These are phyloP conservation scores for Gobionotothen gibberifrons DNA, from an alignment of 2,797 vertebrate species.

Conservation along the genomic window DNA sequence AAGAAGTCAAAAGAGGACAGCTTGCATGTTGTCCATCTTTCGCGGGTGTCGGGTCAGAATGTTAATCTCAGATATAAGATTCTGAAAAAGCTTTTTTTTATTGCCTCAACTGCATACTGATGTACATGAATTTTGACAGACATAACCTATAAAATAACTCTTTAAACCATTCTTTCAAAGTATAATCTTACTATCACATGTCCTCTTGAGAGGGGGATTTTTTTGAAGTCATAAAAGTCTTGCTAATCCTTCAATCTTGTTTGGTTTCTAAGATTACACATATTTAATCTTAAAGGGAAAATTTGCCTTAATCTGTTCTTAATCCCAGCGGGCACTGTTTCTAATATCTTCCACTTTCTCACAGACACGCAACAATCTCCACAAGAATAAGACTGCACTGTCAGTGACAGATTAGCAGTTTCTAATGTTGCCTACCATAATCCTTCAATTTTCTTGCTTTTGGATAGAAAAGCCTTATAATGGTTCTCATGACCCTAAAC, in stretches of 20 bases:
- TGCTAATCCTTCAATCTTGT: conserved; percentile 64
- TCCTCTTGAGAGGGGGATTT: conserved; percentile 56
- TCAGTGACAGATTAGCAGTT: conserved; percentile 51
- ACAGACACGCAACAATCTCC: conserved; percentile 39
- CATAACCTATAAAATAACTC: conserved; percentile 17
- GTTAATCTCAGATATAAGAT: background rate
- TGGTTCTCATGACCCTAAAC: conserved; percentile 50
- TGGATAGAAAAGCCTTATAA: conserved; percentile 33
- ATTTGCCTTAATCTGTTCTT: conserved; percentile 76
- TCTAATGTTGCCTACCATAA: conserved; percentile 52
- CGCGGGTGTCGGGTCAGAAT: no score
- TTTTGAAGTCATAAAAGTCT: conserved; percentile 49
- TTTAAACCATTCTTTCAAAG: conserved; percentile 55
- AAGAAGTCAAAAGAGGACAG: background rate
- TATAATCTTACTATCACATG: conserved; percentile 60
- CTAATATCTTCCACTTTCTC: conserved; percentile 55
- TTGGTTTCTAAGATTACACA: conserved; percentile 77
- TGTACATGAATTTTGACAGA: conserved; percentile 4
- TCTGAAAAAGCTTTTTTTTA: background rate
- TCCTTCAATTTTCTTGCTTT: conserved; percentile 54
- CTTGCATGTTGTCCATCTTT: background rate
- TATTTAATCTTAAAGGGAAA: conserved; percentile 75
- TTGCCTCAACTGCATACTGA: background rate
- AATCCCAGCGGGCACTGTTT: conserved; percentile 57
- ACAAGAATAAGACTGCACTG: conserved; percentile 21